A percentile compares a stretch with the other conserved stretches of the same genome.
phyloP scores from a whole-genome alignment of 2,113 vertebrate species.

The Vulpes ferrilata region DNA sequence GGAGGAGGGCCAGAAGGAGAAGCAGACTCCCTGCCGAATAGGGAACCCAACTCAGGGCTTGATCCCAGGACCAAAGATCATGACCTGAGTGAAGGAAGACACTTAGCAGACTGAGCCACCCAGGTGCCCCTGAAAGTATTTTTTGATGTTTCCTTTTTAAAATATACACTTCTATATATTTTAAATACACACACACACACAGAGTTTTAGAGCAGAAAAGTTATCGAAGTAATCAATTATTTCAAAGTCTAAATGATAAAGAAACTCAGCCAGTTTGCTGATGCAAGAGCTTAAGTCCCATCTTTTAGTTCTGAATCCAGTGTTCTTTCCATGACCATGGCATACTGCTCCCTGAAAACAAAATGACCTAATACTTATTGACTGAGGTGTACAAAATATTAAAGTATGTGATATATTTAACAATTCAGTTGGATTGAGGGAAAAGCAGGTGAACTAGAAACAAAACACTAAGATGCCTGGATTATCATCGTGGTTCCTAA shows the following conservation, averaged over 20 bases:
- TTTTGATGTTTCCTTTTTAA: neutral
- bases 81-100: neutral
- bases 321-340: neutral
- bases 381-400: neutral
- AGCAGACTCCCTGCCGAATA: neutral
- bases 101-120: neutral
- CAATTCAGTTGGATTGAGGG: neutral
- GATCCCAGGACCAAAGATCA: neutral
- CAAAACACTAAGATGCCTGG: neutral
- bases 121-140: neutral
- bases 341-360: neutral
- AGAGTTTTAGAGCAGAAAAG: constrained; percentile 22
- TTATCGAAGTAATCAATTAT: neutral
- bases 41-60: neutral
- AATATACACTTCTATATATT: neutral
- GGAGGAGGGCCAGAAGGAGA: neutral
- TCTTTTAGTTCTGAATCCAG: neutral
- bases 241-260: neutral
- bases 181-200: neutral
- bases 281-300: neutral
- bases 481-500: neutral
- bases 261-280: neutral
- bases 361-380: neutral
- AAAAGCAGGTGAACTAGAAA: neutral
- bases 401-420: neutral